phyloP scores from a whole-genome alignment of 2,888 invertebrate genomes.

The Galeopsomyia nigrocyanea region DNA sequence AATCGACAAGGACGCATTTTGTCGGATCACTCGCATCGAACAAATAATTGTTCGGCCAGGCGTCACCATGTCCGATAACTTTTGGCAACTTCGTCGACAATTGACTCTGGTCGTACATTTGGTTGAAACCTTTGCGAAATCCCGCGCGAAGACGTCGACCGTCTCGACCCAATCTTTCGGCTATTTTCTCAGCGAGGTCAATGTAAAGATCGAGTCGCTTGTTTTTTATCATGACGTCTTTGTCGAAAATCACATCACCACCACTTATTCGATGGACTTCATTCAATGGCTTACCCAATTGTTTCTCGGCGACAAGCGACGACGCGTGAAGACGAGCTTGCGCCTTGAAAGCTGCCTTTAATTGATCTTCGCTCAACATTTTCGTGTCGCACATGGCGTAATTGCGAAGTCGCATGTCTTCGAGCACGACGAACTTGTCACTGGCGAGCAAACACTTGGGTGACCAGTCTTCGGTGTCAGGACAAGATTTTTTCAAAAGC shows the following conservation, averaged over 20 bases:
- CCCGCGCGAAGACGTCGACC: neutral
- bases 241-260: neutral
- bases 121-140: neutral
- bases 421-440: constrained; percentile 64
- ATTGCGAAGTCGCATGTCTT: constrained; percentile 63
- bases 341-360: constrained; percentile 50
- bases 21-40: constrained; percentile 1
- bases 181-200: neutral
- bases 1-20: constrained; percentile 30
- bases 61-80: constrained; percentile 17
- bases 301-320: constrained; percentile 55
- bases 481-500: neutral
- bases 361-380: constrained; percentile 45
- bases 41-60: constrained; percentile 34
- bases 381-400: constrained; percentile 56
- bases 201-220: neutral
- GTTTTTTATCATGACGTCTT: neutral
- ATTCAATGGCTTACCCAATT: constrained; percentile 10
- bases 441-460: constrained; percentile 62
- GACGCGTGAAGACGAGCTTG: constrained; percentile 58
- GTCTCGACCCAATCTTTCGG: neutral
- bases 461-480: neutral
- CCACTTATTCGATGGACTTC: neutral
- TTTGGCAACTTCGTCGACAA: neutral
- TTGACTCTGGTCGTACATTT: neutral